Percentiles rank a stretch among this genome's conserved stretches.
phyloP scores from a whole-genome alignment of 2,113 vertebrate genomes.

The Anas platyrhynchos region DNA sequence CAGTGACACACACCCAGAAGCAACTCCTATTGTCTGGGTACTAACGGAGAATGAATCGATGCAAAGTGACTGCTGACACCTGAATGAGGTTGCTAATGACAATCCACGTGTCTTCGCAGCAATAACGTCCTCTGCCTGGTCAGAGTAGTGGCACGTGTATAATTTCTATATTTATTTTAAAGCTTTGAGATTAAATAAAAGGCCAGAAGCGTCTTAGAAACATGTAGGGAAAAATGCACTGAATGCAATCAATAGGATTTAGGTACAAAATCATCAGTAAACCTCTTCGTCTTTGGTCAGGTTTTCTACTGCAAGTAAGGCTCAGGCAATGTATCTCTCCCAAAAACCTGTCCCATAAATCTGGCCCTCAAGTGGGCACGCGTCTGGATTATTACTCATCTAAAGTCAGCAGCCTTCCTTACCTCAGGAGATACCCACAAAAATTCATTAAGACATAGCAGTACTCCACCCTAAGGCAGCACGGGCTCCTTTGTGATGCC shows the following conservation, averaged over 20 bases:
- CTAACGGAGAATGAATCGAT: not conserved
- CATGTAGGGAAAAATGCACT: rapidly evolving
- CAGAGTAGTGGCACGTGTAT: not conserved
- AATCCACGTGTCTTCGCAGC: not conserved
- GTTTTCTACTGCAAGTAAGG: not conserved
- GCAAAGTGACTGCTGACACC: not conserved
- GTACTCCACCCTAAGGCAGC: not conserved
- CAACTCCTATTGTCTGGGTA: not conserved
- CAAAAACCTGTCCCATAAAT: not conserved
- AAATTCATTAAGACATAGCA: not conserved
- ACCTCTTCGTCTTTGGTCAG: rapidly evolving
- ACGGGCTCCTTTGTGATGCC: rapidly evolving
- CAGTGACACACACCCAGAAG: not conserved
- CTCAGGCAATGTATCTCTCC: not conserved
- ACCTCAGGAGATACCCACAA: not conserved
- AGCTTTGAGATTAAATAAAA: not conserved
- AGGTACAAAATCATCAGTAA: not conserved
- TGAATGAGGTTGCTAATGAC: not conserved
- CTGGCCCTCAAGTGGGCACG: not conserved
- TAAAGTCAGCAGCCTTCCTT: not conserved
- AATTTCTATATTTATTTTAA: not conserved
- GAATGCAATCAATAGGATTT: rapidly evolving
- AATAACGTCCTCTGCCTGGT: not conserved
- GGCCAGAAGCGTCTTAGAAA: not conserved
- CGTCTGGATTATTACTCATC: not conserved